A percentile compares a stretch with the other conserved stretches of the same genome.
phyloP scores from a whole-genome alignment of 2,113 vertebrate genomes.

The Paradoxurus hermaphroditus region DNA sequence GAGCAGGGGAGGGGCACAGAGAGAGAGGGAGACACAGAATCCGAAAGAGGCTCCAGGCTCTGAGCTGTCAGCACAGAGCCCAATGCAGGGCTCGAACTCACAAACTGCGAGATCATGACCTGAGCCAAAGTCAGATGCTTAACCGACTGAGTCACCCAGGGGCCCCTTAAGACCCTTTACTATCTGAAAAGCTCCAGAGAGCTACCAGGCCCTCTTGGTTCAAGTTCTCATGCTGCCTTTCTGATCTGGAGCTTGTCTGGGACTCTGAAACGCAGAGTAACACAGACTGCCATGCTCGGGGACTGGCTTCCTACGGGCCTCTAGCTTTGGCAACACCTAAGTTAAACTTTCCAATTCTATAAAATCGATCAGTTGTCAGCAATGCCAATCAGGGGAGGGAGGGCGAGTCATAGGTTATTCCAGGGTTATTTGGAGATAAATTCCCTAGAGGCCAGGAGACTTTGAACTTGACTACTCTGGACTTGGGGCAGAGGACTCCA shows the following conservation, averaged over 20 bases:
- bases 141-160: too few relatives aligned
- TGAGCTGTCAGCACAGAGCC: too few relatives aligned
- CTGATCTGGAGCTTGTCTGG: neutral
- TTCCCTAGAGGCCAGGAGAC: neutral
- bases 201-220: fast-evolving
- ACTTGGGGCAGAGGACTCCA: neutral
- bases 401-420: neutral
- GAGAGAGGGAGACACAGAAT: too few relatives aligned
- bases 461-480: neutral
- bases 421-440: neutral
- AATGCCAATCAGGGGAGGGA: neutral
- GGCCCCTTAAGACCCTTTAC: neutral
- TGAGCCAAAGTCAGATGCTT: too few relatives aligned
- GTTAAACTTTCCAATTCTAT: neutral
- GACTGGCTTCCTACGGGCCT: neutral
- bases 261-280: neutral
- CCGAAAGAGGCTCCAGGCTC: too few relatives aligned
- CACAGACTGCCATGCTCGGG: neutral
- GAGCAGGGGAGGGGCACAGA: too few relatives aligned
- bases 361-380: neutral
- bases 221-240: fast-evolving
- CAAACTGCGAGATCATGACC: too few relatives aligned
- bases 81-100: too few relatives aligned
- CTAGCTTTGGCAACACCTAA: neutral
- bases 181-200: neutral